Evolutionary conservation across 2,113 vertebrate species (phyloP).

Genomic region (Pomatostomus ruficeps): DNA sequence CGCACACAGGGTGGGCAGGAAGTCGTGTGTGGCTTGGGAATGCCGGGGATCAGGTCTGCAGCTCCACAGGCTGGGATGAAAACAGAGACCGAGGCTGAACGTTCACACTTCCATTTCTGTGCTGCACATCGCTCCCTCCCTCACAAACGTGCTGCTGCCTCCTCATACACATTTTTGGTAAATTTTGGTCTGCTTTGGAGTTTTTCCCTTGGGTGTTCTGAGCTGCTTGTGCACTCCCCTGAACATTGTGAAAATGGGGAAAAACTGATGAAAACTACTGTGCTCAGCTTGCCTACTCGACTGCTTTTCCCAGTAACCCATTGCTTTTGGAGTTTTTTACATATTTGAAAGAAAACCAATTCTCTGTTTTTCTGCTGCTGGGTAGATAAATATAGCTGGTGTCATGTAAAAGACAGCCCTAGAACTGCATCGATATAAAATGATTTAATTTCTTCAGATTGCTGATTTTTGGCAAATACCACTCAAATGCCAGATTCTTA

Average conservation of each 20-base stretch:
- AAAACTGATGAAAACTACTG: neutral
- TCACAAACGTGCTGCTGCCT: neutral
- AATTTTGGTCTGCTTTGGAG: neutral
- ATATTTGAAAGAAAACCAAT: neutral
- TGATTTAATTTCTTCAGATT: neutral
- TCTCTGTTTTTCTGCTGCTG: neutral
- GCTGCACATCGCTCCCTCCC: neutral
- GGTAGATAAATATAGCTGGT: neutral
- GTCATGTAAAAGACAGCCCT: neutral
- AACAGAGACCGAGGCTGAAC: neutral
- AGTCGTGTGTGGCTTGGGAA: neutral
- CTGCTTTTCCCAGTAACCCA: neutral
- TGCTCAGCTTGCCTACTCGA: neutral
- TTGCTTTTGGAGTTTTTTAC: neutral
- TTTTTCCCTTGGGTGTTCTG: neutral
- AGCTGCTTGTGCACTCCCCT: neutral
- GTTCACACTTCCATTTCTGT: neutral
- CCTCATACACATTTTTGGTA: neutral
- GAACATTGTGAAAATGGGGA: neutral
- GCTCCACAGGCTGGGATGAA: neutral
- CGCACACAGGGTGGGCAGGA: neutral
- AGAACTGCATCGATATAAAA: neutral
- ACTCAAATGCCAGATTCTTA: neutral
- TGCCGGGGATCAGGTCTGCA: neutral
- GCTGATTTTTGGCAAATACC: neutral